Evolutionary conservation across 2,797 vertebrate genomes (phyloP).

Genomic region (Phylloscopus collybita): DNA sequence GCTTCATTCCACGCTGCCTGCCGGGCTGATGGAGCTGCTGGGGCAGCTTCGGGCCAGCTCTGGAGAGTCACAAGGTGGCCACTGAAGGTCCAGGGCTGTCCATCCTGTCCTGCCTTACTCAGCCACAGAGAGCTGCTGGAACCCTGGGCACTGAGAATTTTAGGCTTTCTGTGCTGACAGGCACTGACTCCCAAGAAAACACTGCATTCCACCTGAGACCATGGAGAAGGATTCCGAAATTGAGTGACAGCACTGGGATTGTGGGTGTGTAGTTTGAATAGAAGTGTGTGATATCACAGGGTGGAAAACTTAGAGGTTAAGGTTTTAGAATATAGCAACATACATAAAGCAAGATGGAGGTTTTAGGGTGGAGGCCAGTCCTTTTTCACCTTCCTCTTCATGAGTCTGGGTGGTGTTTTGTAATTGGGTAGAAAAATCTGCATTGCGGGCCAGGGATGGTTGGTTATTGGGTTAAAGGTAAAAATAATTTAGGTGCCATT

Average conservation of each 20-base stretch:
- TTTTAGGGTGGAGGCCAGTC: neutral
- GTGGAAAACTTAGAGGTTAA: neutral
- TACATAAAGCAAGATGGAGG: neutral
- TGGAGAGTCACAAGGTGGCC: neutral
- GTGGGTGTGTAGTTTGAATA: neutral
- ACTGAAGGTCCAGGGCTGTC: neutral
- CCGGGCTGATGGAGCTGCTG: neutral
- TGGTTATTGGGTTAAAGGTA: neutral
- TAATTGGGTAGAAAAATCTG: neutral
- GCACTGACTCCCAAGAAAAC: neutral
- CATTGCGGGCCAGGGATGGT: rapidly evolving
- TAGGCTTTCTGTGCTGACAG: neutral
- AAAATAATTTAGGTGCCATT: neutral
- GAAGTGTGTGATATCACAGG: neutral
- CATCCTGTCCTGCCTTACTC: neutral
- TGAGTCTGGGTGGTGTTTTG: neutral
- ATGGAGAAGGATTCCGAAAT: neutral
- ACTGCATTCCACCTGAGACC: neutral
- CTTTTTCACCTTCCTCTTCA: neutral
- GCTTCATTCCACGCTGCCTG: neutral
- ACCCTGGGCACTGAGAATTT: neutral
- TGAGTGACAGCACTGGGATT: neutral
- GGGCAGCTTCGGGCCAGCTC: neutral
- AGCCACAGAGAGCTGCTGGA: neutral
- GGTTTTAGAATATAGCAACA: neutral